Evolutionary conservation across 2,888 invertebrate species (phyloP).

Genomic region (Andrena bucephala): DNA sequence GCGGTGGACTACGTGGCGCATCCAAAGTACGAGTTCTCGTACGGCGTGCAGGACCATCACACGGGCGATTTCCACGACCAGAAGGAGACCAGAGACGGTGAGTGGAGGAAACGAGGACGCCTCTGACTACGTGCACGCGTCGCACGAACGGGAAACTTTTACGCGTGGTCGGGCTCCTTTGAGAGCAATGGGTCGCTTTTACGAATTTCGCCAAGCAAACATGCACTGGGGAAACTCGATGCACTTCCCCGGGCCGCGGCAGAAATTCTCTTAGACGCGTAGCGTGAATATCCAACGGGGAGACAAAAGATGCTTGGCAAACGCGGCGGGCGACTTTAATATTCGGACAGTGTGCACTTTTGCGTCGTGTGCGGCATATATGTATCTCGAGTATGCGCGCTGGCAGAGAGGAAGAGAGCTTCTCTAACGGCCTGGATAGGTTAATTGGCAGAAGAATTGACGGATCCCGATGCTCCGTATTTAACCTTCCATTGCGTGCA

Average conservation of each 20-base stretch:
- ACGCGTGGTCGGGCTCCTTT: conserved; percentile 5
- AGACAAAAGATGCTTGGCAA: background rate
- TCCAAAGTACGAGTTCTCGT: conserved; percentile 81
- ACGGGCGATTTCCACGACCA: conserved; percentile 84
- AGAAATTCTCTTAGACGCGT: conserved; percentile 26
- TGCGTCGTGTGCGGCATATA: background rate
- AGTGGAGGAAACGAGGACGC: conserved; percentile 43
- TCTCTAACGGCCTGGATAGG: no score
- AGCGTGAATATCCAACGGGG: conserved; percentile 24
- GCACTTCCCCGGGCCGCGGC: background rate
- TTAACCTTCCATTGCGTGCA: no score
- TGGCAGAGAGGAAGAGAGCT: no score
- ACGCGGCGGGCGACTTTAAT: conserved; percentile 13
- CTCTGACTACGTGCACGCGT: background rate
- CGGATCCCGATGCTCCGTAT: no score
- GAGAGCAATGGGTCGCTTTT: background rate
- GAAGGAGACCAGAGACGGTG: conserved; percentile 84
- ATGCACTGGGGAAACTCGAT: background rate
- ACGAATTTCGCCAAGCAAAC: conserved; percentile 13
- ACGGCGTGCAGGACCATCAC: conserved; percentile 81
- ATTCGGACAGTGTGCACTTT: conserved; percentile 24
- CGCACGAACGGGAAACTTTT: conserved; percentile 15
- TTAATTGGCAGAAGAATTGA: no score
- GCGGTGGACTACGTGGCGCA: conserved; percentile 80
- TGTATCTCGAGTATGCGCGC: no score